phyloP scores from a whole-genome alignment of 2,888 invertebrate genomes.

The Ernsta delagoae region DNA sequence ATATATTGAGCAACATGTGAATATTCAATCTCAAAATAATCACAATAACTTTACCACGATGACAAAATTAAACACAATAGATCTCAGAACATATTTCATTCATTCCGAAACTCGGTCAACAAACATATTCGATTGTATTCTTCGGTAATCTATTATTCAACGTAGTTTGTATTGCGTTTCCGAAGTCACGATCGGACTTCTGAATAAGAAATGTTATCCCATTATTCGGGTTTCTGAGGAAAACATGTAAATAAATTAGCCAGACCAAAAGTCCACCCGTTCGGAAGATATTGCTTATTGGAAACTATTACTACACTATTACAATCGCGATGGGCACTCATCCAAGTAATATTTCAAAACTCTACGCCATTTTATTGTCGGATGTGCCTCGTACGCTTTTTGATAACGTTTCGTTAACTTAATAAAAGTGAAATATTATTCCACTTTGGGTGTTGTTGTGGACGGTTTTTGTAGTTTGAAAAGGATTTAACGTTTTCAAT shows the following conservation, averaged over 20 bases:
- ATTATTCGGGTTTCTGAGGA: slow-evolving; percentile 38
- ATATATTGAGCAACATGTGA: neutral
- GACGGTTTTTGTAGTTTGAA: neutral
- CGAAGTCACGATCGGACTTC: slow-evolving; percentile 29
- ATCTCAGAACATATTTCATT: slow-evolving; percentile 9
- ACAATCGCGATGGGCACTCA: slow-evolving; percentile 52
- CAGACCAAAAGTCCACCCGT: slow-evolving; percentile 51
- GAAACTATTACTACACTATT: slow-evolving; percentile 60
- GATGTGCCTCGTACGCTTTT: slow-evolving; percentile 23
- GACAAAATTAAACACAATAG: neutral
- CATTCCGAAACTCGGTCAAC: slow-evolving; percentile 25
- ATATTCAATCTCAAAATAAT: neutral
- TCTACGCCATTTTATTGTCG: slow-evolving; percentile 42
- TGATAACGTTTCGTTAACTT: slow-evolving; percentile 29
- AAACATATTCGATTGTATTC: slow-evolving; percentile 26
- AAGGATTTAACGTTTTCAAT: slow-evolving; percentile 2
- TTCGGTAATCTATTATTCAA: slow-evolving; percentile 35
- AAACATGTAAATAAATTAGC: slow-evolving; percentile 60
- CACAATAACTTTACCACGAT: neutral
- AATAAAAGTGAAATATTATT: slow-evolving; percentile 34
- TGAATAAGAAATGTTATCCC: slow-evolving; percentile 40
- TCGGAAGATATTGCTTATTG: slow-evolving; percentile 72
- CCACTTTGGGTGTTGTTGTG: slow-evolving; percentile 19
- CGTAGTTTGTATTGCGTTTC: slow-evolving; percentile 33
- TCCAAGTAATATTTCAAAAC: slow-evolving; percentile 55